These are phyloP conservation scores for Aphelenchoides bicaudatus DNA, from an alignment of 2,888 invertebrate species.

Conservation along the genomic window DNA sequence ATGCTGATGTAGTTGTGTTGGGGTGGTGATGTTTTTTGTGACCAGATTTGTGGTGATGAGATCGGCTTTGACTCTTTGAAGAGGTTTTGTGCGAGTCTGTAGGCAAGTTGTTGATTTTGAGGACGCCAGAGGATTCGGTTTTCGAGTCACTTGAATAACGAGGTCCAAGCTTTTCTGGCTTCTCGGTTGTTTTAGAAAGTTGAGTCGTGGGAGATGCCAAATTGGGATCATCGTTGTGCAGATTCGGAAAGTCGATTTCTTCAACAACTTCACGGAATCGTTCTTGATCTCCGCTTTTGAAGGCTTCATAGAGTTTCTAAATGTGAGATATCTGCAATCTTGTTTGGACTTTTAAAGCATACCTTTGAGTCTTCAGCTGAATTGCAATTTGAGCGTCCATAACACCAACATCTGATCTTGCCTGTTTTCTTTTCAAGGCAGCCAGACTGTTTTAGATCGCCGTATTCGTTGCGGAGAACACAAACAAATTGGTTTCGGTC, in stretches of 20 bases:
- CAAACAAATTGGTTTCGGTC: conserved; percentile 43
- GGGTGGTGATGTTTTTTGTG: too few relatives aligned
- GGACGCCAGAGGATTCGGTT: too few relatives aligned
- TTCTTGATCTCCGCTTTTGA: conserved; percentile 27
- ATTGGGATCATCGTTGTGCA: neutral
- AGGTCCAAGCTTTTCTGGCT: too few relatives aligned
- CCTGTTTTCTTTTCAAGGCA: conserved; percentile 33
- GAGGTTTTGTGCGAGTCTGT: too few relatives aligned
- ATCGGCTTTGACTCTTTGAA: too few relatives aligned
- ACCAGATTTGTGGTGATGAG: too few relatives aligned
- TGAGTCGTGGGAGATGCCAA: neutral
- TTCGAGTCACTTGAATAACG: too few relatives aligned
- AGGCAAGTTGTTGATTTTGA: too few relatives aligned
- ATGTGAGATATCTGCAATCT: too few relatives aligned
- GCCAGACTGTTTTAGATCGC: conserved; percentile 30
- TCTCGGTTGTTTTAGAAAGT: too few relatives aligned
- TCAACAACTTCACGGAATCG: conserved; percentile 23
- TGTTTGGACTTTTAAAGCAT: too few relatives aligned
- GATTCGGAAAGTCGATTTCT: conserved; percentile 29
- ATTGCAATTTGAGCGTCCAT: conserved; percentile 40
- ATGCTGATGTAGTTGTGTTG: too few relatives aligned
- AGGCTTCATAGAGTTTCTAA: conserved; percentile 36
- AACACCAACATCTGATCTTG: conserved; percentile 40
- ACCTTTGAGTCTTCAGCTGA: conserved; percentile 38
- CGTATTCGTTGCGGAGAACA: conserved; percentile 37